A percentile compares a stretch with the other conserved stretches of the same genome.
These are phyloP conservation scores for Xiphydria camelus DNA, from an alignment of 2,888 invertebrate species.

Conservation along the genomic window DNA sequence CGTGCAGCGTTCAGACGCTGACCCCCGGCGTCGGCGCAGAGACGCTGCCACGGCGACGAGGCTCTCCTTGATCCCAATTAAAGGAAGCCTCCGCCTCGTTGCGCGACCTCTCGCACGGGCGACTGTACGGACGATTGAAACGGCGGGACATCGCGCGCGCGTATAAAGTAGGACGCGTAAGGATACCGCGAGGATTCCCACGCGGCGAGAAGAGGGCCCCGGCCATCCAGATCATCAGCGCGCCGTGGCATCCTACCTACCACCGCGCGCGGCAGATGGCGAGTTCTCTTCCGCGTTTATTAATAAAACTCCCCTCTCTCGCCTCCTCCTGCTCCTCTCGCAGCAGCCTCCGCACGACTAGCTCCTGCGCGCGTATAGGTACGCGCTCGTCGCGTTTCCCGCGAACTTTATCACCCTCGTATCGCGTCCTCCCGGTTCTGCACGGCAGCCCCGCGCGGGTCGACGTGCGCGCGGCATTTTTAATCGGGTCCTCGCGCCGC, in stretches of 20 bases:
- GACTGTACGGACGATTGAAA: too few species aligned
- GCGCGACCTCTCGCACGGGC: too few species aligned
- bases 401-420: slow-evolving; percentile 20
- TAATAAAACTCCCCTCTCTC: neutral
- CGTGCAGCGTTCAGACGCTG: too few species aligned
- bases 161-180: neutral
- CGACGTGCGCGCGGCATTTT: slow-evolving; percentile 22
- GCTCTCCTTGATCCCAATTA: too few species aligned
- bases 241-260: too few species aligned
- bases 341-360: neutral
- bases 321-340: neutral
- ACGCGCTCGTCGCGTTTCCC: slow-evolving; percentile 14
- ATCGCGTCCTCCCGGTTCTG: slow-evolving; percentile 33
- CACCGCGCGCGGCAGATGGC: neutral
- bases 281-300: slow-evolving; percentile 1
- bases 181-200: neutral
- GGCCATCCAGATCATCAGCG: slow-evolving; percentile 4
- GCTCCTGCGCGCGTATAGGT: neutral
- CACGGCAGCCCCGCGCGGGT: slow-evolving; percentile 14
- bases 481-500: too few species aligned
- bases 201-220: neutral
- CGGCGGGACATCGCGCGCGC: too few species aligned
- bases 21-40: neutral
- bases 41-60: too few species aligned
- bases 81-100: too few species aligned